phyloP scores from a whole-genome alignment of 2,113 vertebrate species.

The Mellivora capensis region DNA sequence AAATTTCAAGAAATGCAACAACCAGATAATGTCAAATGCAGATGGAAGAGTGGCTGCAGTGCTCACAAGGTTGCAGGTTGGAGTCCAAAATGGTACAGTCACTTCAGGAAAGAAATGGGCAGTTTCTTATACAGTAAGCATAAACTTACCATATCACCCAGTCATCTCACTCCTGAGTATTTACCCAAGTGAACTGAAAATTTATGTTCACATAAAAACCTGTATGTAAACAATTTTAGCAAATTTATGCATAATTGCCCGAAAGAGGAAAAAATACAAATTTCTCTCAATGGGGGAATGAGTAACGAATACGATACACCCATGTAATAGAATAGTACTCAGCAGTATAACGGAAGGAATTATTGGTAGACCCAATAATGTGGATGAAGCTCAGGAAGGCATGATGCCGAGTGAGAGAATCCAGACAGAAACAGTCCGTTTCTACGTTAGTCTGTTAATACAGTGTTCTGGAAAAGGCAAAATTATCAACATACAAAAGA shows the following conservation, averaged over 20 bases:
- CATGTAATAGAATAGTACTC: not conserved
- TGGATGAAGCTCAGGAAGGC: not conserved
- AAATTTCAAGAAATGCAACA: not conserved
- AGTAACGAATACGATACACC: not conserved
- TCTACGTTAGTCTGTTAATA: not conserved
- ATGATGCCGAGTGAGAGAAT: not conserved
- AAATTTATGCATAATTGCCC: not conserved
- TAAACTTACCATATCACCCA: not conserved
- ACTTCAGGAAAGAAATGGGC: not conserved
- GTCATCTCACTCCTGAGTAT: not conserved
- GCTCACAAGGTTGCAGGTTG: not conserved
- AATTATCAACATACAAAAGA: not conserved
- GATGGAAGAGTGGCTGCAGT: rapidly evolving
- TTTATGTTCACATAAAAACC: not conserved
- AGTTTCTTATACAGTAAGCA: not conserved
- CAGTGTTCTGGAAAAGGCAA: not conserved
- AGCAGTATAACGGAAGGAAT: not conserved
- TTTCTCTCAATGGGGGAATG: not conserved
- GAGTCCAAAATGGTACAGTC: not conserved
- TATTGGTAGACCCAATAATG: not conserved
- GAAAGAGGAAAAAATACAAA: not conserved
- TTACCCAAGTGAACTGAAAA: not conserved
- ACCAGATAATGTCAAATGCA: not conserved
- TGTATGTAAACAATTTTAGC: not conserved
- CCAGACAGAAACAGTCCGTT: not conserved